Percentiles rank a stretch among this genome's conserved stretches.
These are phyloP conservation scores for Aldrovandia affinis DNA, from an alignment of 2,797 vertebrate species.

Conservation along the genomic window DNA sequence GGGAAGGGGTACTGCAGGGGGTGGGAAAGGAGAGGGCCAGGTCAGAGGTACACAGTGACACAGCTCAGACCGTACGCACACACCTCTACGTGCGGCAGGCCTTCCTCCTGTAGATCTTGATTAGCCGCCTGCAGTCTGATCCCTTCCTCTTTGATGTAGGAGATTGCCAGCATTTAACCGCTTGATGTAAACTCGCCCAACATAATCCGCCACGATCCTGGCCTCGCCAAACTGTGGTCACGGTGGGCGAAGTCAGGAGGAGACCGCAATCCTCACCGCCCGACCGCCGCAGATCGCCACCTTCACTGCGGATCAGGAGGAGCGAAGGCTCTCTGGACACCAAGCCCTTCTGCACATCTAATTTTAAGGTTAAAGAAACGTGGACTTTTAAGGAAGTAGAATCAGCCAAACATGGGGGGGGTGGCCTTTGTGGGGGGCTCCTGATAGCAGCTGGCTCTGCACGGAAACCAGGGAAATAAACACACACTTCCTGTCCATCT, in stretches of 20 bases:
- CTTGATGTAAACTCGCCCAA: background rate
- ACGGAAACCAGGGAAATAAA: slow-evolving; percentile 82
- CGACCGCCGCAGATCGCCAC: no score
- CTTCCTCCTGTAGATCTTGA: background rate
- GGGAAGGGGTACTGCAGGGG: slow-evolving; percentile 22
- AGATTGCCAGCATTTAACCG: background rate
- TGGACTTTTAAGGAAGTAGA: background rate
- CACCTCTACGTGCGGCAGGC: no score
- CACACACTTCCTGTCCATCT: slow-evolving; percentile 77
- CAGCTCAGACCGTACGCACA: background rate
- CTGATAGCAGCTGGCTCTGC: slow-evolving; percentile 56
- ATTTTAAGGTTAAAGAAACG: background rate
- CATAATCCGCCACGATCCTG: background rate
- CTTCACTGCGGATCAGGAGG: no score
- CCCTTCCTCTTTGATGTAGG: background rate
- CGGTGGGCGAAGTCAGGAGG: background rate
- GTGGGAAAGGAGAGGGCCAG: slow-evolving; percentile 21
- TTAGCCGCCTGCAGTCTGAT: background rate
- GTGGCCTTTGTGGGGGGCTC: background rate
- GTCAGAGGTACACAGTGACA: slow-evolving; percentile 43
- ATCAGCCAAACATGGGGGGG: slow-evolving; percentile 8
- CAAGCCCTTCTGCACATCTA: background rate
- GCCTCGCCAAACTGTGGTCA: background rate
- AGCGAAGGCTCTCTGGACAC: no score
- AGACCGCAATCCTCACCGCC: background rate